Base-by-base conservation (phyloP, 2,888 invertebrate species). In the Brassicogethes aeneus region DNA sequence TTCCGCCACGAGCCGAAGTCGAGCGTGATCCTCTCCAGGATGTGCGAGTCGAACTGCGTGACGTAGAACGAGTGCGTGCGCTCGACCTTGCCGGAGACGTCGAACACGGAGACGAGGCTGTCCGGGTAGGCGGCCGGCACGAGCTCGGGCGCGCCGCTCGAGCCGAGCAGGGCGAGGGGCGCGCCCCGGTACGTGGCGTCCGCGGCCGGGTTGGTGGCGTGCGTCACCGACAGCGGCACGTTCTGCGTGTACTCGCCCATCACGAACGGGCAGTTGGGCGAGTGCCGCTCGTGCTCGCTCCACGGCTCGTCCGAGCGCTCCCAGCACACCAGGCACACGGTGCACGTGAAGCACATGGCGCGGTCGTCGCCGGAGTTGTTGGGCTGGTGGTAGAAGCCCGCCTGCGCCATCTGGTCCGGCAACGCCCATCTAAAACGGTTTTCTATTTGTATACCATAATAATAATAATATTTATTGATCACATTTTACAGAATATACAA, bases 251-350 rank as follows among this genome's bases (percentile, higher is more conserved):
- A 92, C 68, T 93, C 92, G 23, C 93, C 93, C 64, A 90, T 82
- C 2, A 95, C 91, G 67, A 93, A 93, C 0, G 93, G 91, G 63
- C 95, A 95, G 55, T 80, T 82, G 10, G 94, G 90, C 2, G 93
- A 92, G 65, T 95, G 94, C 2, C 94, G 75, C 68, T 93, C 94
- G 62, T 95, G 94, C 65, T 95, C 94, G 50, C 92, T 92, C 93
- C 94, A 94, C 2, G 95, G 95, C 63, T 95, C 94, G 68, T 95
- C 94, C 0, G 90, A 89, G 57, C 92, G 87, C 70, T 95, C 95
- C 95, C 95, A 95, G 70, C 89, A 91, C 3, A 95, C 93, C 15
- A 95, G 76, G 62, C 94, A 95, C 7, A 94, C 91, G 57, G 84
- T 86, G 66, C 95, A 95, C 0, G 90, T 91, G 68, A 95, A 95